Conservation (phyloP, 2,797 vertebrate species). For the Muraenolepis orangiensis region DNA sequence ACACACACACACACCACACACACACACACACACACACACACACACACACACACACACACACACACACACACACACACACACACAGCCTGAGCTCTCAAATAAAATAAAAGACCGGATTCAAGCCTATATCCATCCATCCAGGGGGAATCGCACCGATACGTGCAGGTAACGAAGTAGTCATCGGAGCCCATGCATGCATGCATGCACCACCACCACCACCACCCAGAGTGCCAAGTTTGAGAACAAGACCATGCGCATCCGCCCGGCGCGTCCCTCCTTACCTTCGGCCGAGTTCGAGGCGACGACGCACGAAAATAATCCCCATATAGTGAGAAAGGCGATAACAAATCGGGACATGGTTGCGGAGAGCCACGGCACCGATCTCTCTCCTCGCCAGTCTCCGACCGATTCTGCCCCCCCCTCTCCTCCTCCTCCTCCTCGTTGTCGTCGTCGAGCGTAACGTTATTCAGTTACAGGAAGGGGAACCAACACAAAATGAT, state of each 20-base stretch:
- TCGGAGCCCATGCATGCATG: no score
- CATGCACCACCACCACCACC: conserved; percentile 23
- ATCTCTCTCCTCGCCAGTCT: conserved; percentile 56
- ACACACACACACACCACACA: neutral
- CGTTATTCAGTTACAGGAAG: conserved; percentile 54
- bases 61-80: no score
- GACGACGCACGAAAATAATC: conserved; percentile 73
- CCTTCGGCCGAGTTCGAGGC: conserved; percentile 69
- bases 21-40: conserved; percentile 1
- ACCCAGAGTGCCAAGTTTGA: conserved; percentile 67
- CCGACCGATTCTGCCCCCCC: conserved; percentile 49
- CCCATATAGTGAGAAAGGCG: conserved; percentile 69
- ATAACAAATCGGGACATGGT: conserved; percentile 76
- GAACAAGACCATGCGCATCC: conserved; percentile 51
- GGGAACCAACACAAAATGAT: conserved; percentile 42
- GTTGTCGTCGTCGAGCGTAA: conserved; percentile 55
- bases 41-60: neutral
- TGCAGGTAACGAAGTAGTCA: conserved; percentile 13
- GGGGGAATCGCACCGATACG: no score
- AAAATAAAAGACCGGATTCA: neutral
- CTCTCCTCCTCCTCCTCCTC: conserved; percentile 44
- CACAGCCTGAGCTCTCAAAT: no score
- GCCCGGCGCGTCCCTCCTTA: conserved; percentile 60
- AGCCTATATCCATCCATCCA: no score
- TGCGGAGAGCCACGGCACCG: conserved; percentile 72